These are phyloP conservation scores for Caenorhabditis parvicauda DNA, from an alignment of 2,888 invertebrate genomes.

Conservation along the genomic window DNA sequence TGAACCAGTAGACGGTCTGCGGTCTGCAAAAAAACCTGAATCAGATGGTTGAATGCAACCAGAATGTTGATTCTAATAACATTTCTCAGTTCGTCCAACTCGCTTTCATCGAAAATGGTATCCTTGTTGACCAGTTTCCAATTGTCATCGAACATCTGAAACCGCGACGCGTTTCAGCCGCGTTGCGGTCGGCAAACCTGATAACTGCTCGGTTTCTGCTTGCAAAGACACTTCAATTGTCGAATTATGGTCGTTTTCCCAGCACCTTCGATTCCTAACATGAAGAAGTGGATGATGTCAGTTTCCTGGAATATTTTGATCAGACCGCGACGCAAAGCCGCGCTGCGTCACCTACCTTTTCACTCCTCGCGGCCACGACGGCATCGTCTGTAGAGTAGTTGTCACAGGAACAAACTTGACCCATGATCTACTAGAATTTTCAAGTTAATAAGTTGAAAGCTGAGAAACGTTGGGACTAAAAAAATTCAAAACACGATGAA, in stretches of 20 bases:
- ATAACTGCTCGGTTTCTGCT: conserved; percentile 44
- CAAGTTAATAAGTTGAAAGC: too few species aligned
- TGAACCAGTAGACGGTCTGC: too few species aligned
- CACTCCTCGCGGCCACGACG: too few species aligned
- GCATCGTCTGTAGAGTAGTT: too few species aligned
- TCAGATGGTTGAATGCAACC: conserved; percentile 13
- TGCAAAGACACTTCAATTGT: conserved; percentile 50
- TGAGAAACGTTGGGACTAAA: too few species aligned
- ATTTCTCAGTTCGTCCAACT: conserved; percentile 23
- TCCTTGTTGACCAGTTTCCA: conserved; percentile 24
- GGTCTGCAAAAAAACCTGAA: too few species aligned
- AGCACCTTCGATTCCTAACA: conserved; percentile 57
- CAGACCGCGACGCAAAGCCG: too few species aligned
- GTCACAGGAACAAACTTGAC: too few species aligned
- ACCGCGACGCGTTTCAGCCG: not conserved
- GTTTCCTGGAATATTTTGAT: conserved; percentile 12
- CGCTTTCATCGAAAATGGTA: conserved; percentile 22
- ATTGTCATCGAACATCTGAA: conserved; percentile 26
- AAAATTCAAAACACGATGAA: too few species aligned
- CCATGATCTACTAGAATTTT: too few species aligned
- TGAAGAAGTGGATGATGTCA: conserved; percentile 52
- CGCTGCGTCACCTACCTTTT: too few species aligned
- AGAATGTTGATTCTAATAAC: conserved; percentile 27
- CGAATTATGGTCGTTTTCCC: conserved; percentile 59
- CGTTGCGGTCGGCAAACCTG: conserved; percentile 22